Base-by-base conservation (phyloP, 2,797 vertebrate genomes). In the Ptychobarbus kaznakovi region DNA sequence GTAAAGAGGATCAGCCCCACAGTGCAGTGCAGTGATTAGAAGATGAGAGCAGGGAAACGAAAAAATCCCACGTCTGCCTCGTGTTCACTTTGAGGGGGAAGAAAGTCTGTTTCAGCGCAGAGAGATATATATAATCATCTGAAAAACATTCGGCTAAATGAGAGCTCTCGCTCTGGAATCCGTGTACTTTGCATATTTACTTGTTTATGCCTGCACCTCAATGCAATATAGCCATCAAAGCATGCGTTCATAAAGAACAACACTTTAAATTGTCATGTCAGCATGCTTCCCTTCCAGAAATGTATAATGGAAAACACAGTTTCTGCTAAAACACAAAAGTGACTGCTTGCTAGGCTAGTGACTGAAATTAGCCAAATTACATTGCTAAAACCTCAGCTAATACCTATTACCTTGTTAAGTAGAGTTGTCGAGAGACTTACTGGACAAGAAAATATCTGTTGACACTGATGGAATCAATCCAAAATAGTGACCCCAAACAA, bases 1-100 rank as follows among this genome's bases (percentile, higher is more conserved):
- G 93, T 93, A 96, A 95, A 96, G 95, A 96, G 95, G 95, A 96
- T 96, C 95, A 96, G 93, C 94, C 94, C 93, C 51, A 93, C 93
- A 94, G 94, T 94, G 94, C 94, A 94, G 94, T 94, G 92, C 92
- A 95, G 94, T 95, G 95, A 96, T 96, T 96, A 96, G 94, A 93
- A 94, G 93, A 95, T 93, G 94, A 94, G 94, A 96, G 95, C 92
- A 93, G 93, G 93, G 92, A 93, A 94, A 94, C 92, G 73, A 93
- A 95, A 95, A 96, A 95, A 96, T 95, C 95, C 93, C 89, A 93
- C 91, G 93, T 92, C 93, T 94, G 93, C 91, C 92, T 94, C 90
- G 93, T 94, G 94, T 94, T 95, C 93, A 94, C 93, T 94, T 93
- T 93, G 92, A 95, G 92, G 90, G 88, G 42, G 70, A 81, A 90